Conservation (phyloP, 2,797 vertebrate species). For the Lutjanus campechanus region DNA sequence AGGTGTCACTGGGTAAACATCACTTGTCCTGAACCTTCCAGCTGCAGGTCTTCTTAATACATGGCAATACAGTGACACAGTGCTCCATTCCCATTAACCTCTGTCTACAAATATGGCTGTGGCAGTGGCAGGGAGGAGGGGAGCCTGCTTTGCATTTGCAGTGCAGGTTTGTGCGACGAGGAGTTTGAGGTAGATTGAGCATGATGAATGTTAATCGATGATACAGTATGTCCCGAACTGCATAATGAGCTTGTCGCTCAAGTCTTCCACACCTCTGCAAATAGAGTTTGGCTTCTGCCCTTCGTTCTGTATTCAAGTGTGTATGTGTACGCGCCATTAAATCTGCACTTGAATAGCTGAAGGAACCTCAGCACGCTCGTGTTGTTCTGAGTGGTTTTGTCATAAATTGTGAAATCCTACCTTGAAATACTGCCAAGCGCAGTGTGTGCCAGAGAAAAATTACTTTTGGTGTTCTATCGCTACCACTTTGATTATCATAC, state of each 20-base stretch:
- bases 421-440: slow-evolving; percentile 63
- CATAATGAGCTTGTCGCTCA: slow-evolving; percentile 77
- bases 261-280: slow-evolving; percentile 66
- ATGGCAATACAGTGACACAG: slow-evolving; percentile 66
- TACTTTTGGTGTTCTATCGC: slow-evolving; percentile 35
- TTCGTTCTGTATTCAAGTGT: slow-evolving; percentile 73
- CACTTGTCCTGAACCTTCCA: slow-evolving; percentile 68
- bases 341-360: slow-evolving; percentile 62
- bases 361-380: slow-evolving; percentile 47
- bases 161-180: slow-evolving; percentile 51
- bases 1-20: slow-evolving; percentile 71
- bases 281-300: slow-evolving; percentile 72
- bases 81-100: slow-evolving; percentile 80
- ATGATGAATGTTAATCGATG: slow-evolving; percentile 85
- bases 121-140: not conserved
- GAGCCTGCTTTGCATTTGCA: slow-evolving; percentile 71
- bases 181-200: slow-evolving; percentile 79
- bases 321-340: slow-evolving; percentile 59
- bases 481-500: slow-evolving; percentile 45
- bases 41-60: slow-evolving; percentile 70
- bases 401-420: slow-evolving; percentile 63
- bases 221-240: slow-evolving; percentile 77
- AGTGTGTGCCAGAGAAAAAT: slow-evolving; percentile 35
- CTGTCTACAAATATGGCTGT: slow-evolving; percentile 71
- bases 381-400: slow-evolving; percentile 65